These are phyloP conservation scores for Lepeophtheirus salmonis DNA, from an alignment of 1,140 invertebrate genomes.

Conservation along the genomic window DNA sequence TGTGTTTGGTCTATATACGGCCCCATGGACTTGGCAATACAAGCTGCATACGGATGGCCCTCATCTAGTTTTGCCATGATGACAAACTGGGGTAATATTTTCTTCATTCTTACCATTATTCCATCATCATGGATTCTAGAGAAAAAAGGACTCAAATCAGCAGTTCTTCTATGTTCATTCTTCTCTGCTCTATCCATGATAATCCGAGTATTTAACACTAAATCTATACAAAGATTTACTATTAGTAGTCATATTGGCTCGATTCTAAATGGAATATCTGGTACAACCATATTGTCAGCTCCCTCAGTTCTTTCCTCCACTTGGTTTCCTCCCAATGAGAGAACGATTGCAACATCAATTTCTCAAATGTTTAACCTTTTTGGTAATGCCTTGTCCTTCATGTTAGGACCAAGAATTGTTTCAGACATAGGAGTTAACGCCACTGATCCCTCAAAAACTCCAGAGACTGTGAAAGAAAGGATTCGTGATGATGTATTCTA, in stretches of 20 bases:
- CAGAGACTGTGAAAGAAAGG: neutral
- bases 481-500: neutral
- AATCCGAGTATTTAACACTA: slow-evolving; percentile 23
- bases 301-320: slow-evolving; percentile 25
- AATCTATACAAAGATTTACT: slow-evolving; percentile 15
- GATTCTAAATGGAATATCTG: slow-evolving; percentile 27
- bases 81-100: slow-evolving; percentile 34
- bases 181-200: slow-evolving; percentile 22
- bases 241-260: slow-evolving; percentile 19
- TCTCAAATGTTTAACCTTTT: slow-evolving; percentile 1
- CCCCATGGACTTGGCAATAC: slow-evolving; percentile 31
- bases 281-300: slow-evolving; percentile 25
- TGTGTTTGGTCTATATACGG: slow-evolving; percentile 35
- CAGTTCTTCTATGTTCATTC: slow-evolving; percentile 22
- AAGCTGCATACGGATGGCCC: slow-evolving; percentile 31
- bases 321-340: slow-evolving; percentile 28
- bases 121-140: slow-evolving; percentile 30
- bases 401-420: neutral
- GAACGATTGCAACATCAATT: slow-evolving; percentile 24
- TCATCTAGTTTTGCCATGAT: slow-evolving; percentile 31
- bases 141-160: slow-evolving; percentile 23
- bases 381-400: slow-evolving; percentile 17
- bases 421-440: neutral
- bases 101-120: slow-evolving; percentile 29
- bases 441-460: neutral